phyloP scores from a whole-genome alignment of 1,140 invertebrate species.

The Drosophila punjabiensis region DNA sequence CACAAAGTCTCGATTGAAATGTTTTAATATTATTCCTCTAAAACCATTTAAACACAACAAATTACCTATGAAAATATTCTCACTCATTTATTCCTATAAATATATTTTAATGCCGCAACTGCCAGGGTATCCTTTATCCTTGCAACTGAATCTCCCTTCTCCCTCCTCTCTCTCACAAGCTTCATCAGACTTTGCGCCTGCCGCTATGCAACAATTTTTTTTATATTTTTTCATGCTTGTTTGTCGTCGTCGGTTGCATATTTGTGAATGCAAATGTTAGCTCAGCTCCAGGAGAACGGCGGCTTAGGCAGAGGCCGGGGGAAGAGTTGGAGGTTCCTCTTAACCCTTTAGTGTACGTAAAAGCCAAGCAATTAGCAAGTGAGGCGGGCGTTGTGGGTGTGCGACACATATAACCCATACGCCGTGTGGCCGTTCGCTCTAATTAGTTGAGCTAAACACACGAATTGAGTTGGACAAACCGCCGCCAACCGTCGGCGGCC shows the following conservation, averaged over 20 bases:
- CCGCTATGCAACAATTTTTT: conserved; percentile 68
- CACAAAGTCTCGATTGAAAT: background rate
- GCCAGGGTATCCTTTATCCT: background rate
- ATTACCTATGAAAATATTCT: too few relatives aligned
- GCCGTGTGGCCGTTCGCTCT: conserved; percentile 56
- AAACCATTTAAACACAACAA: too few relatives aligned
- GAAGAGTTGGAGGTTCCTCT: conserved; percentile 32
- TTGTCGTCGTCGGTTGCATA: conserved; percentile 71
- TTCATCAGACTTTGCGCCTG: conserved; percentile 58
- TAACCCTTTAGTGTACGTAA: conserved; percentile 64
- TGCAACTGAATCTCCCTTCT: too few relatives aligned
- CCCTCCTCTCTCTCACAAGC: background rate
- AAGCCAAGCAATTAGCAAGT: conserved; percentile 76
- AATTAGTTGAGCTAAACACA: conserved; percentile 77
- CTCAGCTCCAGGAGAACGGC: conserved; percentile 43
- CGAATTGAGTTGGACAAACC: conserved; percentile 72
- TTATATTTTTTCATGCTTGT: conserved; percentile 32
- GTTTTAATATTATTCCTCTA: too few relatives aligned
- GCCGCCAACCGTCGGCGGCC: conserved; percentile 41
- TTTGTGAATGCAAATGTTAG: conserved; percentile 77
- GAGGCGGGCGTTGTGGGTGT: background rate
- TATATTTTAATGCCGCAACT: background rate
- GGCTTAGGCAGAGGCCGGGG: background rate
- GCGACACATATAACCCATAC: conserved; percentile 23
- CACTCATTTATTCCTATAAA: too few relatives aligned